Evolutionary conservation across 1,140 invertebrate species (phyloP).

Genomic region (Lasioglossum albipes): DNA sequence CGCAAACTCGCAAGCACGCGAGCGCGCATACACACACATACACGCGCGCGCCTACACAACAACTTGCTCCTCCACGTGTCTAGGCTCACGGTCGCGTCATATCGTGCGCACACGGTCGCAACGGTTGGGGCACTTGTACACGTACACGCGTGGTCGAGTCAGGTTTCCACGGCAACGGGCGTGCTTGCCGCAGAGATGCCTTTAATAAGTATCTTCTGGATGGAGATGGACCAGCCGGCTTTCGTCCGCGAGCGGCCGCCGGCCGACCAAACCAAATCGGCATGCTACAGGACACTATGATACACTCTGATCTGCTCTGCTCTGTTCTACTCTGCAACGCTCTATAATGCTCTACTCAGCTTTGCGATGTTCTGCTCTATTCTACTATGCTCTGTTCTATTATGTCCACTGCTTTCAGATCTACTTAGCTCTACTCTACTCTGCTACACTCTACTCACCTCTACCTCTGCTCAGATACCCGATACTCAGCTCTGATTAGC

Average conservation of each 20-base stretch:
- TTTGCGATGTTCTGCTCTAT: no score
- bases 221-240: conserved; percentile 60
- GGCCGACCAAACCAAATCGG: background rate
- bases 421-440: no score
- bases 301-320: no score
- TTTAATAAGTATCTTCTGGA: conserved; percentile 77
- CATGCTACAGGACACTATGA: no score
- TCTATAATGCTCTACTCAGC: no score
- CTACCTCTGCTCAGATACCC: no score
- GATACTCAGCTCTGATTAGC: no score
- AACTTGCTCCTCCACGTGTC: conserved; percentile 26
- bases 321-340: no score
- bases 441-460: no score
- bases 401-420: no score
- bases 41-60: conserved; percentile 6
- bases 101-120: conserved; percentile 19
- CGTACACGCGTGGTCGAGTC: conserved; percentile 52
- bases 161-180: conserved; percentile 76
- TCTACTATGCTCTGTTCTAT: no score
- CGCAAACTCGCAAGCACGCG: no score
- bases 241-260: conserved; percentile 10
- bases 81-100: conserved; percentile 28
- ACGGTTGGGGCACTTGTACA: conserved; percentile 28
- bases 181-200: conserved; percentile 72
- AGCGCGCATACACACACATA: conserved; percentile 11